These are phyloP conservation scores for Carterocephalus palaemon DNA, from an alignment of 2,888 invertebrate species.

Conservation along the genomic window DNA sequence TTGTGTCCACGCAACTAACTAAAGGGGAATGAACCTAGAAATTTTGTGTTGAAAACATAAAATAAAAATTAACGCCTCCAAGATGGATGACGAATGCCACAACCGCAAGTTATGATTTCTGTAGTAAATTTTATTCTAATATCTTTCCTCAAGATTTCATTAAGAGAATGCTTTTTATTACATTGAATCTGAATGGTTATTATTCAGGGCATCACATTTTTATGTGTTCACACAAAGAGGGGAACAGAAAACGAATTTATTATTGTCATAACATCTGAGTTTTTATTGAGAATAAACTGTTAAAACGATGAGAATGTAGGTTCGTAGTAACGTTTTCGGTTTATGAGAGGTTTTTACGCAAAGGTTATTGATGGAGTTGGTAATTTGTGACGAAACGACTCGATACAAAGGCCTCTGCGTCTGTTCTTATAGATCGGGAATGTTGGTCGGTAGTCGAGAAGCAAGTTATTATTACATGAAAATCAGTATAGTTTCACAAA, in stretches of 20 bases:
- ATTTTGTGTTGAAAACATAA: no score
- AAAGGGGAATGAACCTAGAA: neutral
- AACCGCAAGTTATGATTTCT: conserved; percentile 5
- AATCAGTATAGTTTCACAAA: no score
- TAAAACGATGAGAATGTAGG: conserved; percentile 44
- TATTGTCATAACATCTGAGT: conserved; percentile 50
- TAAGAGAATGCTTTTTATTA: conserved; percentile 32
- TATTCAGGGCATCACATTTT: conserved; percentile 46
- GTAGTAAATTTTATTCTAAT: conserved; percentile 19
- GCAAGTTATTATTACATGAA: neutral
- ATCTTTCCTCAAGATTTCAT: conserved; percentile 28
- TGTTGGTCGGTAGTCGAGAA: neutral
- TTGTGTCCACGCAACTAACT: no score
- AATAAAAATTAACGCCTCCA: no score
- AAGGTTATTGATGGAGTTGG: conserved; percentile 21
- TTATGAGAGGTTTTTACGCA: conserved; percentile 30
- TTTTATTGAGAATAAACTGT: conserved; percentile 53
- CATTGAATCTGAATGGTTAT: conserved; percentile 41
- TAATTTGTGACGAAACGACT: conserved; percentile 12
- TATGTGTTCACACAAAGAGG: conserved; percentile 40
- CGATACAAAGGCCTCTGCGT: conserved; percentile 7
- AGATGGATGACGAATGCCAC: conserved; percentile 6
- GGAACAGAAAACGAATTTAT: conserved; percentile 45
- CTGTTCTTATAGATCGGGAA: conserved; percentile 2
- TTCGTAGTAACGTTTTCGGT: conserved; percentile 37